A percentile compares a stretch with the other conserved stretches of the same genome.
Conservation (phyloP, 2,888 invertebrate species). For the Plemyria rubiginata region DNA sequence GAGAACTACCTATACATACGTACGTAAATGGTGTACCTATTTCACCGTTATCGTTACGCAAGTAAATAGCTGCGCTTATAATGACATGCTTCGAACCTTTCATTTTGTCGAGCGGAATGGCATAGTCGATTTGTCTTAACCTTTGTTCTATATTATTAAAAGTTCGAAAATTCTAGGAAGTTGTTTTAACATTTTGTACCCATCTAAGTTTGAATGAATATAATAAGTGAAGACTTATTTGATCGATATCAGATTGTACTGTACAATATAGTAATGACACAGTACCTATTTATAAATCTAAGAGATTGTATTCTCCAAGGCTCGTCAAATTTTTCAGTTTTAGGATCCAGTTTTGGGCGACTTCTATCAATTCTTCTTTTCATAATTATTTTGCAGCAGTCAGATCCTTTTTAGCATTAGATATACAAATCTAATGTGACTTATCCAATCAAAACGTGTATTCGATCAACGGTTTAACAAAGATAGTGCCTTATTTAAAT, state of each 20-base stretch:
- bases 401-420: too few relatives aligned
- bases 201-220: background rate
- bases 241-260: background rate
- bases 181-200: background rate
- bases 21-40: slow-evolving; percentile 65
- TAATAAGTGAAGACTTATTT: background rate
- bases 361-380: too few relatives aligned
- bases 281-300: background rate
- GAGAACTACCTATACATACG: slow-evolving; percentile 62
- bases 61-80: slow-evolving; percentile 69
- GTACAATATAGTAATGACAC: background rate
- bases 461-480: too few relatives aligned
- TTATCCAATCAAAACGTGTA: too few relatives aligned
- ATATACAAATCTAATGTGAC: too few relatives aligned
- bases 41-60: slow-evolving; percentile 79
- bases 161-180: background rate
- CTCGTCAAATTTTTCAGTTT: background rate
- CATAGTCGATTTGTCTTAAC: slow-evolving; percentile 51
- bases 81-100: slow-evolving; percentile 63
- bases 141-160: slow-evolving; percentile 27
- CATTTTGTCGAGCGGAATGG: slow-evolving; percentile 54
- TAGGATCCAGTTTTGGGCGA: background rate
- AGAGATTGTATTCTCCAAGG: background rate
- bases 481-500: too few relatives aligned
- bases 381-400: too few relatives aligned